Conservation (phyloP, 2,113 vertebrate genomes). For the Arvicanthis niloticus region DNA sequence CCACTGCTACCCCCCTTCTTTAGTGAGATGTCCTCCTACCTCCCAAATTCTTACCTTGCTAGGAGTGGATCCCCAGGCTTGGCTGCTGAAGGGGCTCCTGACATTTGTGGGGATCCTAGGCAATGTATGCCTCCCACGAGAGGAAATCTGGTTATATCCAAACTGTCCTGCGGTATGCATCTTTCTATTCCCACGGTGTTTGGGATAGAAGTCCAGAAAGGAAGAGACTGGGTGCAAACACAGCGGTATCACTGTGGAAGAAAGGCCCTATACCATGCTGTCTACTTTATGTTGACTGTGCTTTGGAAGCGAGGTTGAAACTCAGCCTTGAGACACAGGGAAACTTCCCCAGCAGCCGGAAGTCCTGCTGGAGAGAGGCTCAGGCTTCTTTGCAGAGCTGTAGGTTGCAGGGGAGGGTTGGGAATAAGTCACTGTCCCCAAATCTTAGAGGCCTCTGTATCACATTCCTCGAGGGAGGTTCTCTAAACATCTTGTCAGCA, state of each 20-base stretch:
- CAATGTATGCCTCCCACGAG: background rate
- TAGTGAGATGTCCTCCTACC: background rate
- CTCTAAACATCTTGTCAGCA: background rate
- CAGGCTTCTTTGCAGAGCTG: background rate
- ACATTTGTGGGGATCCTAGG: background rate
- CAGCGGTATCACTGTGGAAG: background rate
- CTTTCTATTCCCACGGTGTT: background rate
- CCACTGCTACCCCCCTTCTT: background rate
- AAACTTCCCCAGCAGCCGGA: background rate
- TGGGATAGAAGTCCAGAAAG: slow-evolving; percentile 59
- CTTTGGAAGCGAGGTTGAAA: background rate
- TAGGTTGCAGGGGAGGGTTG: no score
- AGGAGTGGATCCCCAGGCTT: background rate
- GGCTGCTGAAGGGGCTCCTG: background rate
- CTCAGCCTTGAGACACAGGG: background rate
- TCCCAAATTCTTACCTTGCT: no score
- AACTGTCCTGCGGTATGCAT: background rate
- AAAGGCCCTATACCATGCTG: background rate
- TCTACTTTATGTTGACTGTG: background rate
- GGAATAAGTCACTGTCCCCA: background rate
- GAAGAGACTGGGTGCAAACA: slow-evolving; percentile 48
- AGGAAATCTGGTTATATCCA: background rate
- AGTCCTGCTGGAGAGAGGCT: no score
- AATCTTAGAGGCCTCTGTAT: background rate
- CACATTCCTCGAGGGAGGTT: background rate